These are phyloP conservation scores for Hormiphora californensis DNA, from an alignment of 37 sponge, comb jelly and placozoan genomes.

Conservation along the genomic window DNA sequence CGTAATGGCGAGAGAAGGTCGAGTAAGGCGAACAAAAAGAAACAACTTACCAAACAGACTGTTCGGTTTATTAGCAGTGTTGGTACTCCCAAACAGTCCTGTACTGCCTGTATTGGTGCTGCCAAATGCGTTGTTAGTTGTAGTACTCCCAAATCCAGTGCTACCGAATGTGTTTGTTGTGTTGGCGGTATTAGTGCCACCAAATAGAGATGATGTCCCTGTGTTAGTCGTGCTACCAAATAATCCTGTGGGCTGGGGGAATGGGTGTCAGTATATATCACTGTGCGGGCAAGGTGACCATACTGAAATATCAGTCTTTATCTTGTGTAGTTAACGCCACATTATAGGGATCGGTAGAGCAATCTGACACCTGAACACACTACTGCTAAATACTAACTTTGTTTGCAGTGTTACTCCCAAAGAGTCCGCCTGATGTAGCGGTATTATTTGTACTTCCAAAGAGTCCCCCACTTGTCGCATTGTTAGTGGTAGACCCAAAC, in stretches of 20 bases:
- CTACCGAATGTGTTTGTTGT: not conserved
- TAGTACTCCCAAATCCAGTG: too few species aligned
- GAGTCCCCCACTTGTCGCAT: not conserved
- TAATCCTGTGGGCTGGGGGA: constrained; percentile 29
- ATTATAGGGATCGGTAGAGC: too few species aligned
- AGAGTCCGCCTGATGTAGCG: not conserved
- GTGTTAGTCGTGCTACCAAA: constrained; percentile 41
- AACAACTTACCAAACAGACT: constrained; percentile 15
- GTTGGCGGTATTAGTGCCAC: constrained; percentile 25
- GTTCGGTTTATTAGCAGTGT: not conserved
- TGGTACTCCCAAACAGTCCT: constrained; percentile 32
- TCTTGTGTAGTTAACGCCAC: too few species aligned
- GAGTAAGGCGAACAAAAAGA: too few species aligned
- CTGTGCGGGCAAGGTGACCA: too few species aligned
- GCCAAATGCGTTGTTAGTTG: not conserved
- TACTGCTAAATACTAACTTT: too few species aligned
- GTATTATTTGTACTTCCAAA: constrained; percentile 24
- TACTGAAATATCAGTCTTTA: too few species aligned
- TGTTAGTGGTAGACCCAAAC: not conserved
- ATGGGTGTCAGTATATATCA: too few species aligned
- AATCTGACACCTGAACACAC: too few species aligned
- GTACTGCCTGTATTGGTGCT: not conserved
- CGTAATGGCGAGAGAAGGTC: too few species aligned
- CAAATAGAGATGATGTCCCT: constrained; percentile 24
- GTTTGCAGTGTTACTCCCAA: not conserved